Base-by-base conservation (phyloP, 2,113 vertebrate species). In the Abramis brama region DNA sequence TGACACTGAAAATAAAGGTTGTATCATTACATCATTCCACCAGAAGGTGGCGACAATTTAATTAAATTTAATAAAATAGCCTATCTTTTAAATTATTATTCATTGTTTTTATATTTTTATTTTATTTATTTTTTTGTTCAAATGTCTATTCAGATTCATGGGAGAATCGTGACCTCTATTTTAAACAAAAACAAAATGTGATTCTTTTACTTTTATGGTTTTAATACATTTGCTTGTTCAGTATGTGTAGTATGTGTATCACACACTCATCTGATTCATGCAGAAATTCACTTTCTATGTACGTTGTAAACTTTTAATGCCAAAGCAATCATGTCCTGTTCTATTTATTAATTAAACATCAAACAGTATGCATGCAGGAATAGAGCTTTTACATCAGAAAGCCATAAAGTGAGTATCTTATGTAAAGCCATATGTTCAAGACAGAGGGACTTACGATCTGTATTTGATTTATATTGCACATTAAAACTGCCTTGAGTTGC, bases 401-500 rank as follows among this genome's bases (percentile, higher is more conserved):
- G 13, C 57, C 83, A 45, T 59, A 73, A 30, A 81, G 12, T 70
- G 47, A n/a, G 9, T 39, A 82, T 36, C 79, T 39, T 79, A 4
- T 79, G 39, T 60, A 60, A 79, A 43, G n/a, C 77, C 77, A 60
- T 39, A 43, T 60, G 55, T 52, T 30, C 30, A 83, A 39, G 21
- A 21, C 30, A 66, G 55, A 75, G 59, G 60, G 78, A 71, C 66
- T 78, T 30, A 30, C 8, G 1, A 62, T 85, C 66, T 68, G 60
- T 27, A 77, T 89, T 88, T 89, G 79, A 79, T 89, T 89, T 87
- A 86, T 75, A 76, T 60, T 70, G 33, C 70, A 75, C 85, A 81
- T 86, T 77, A 81, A 83, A 89, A 60, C 47, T 83, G 75, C 68
- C 68, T 89, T 39, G 21, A 68, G 84, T 84, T 70, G 55, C 45